Conservation (phyloP, 2,797 vertebrate species). For the Podarcis siculus region DNA sequence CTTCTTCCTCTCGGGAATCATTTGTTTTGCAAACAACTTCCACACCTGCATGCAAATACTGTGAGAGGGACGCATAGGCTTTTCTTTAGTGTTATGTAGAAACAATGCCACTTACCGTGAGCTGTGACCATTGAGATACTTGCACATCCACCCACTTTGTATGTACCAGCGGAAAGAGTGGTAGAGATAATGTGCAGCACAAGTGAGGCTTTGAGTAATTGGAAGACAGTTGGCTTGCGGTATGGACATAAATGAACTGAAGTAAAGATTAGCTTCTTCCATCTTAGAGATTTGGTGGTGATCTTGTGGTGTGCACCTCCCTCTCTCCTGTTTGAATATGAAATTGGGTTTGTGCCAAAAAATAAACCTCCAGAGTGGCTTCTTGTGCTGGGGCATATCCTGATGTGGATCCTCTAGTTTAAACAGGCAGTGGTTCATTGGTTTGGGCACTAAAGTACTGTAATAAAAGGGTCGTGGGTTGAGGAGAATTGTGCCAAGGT, state of each 20-base stretch:
- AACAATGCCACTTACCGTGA: background rate
- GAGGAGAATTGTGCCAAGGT: too few relatives aligned
- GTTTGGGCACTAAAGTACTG: too few relatives aligned
- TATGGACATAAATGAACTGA: background rate
- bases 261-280: background rate
- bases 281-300: too few relatives aligned
- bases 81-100: background rate
- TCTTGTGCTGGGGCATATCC: too few relatives aligned
- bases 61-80: background rate
- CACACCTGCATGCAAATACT: background rate
- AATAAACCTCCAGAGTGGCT: too few relatives aligned
- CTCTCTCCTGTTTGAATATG: too few relatives aligned
- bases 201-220: background rate
- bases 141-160: background rate
- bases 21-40: background rate
- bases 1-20: background rate
- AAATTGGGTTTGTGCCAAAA: too few relatives aligned
- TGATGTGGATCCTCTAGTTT: too few relatives aligned
- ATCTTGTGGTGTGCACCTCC: too few relatives aligned
- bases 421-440: too few relatives aligned
- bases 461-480: too few relatives aligned
- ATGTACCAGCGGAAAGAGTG: background rate
- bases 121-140: background rate
- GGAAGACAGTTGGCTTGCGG: background rate
- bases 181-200: background rate